Percentiles rank a stretch among this genome's conserved stretches.
phyloP scores from a whole-genome alignment of 2,113 vertebrate genomes.

The Felis chaus region DNA sequence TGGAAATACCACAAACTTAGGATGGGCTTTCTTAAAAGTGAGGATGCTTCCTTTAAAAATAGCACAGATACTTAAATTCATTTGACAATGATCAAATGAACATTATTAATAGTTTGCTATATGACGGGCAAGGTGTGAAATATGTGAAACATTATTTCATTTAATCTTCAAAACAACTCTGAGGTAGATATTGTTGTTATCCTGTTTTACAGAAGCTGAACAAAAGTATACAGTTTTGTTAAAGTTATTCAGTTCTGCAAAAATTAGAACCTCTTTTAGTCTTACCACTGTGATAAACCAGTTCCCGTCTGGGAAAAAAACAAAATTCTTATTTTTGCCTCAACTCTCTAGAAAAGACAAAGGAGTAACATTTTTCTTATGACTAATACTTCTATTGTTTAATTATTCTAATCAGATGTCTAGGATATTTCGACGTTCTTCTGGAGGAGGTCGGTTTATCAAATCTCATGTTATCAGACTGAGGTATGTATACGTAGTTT shows the following conservation, averaged over 20 bases:
- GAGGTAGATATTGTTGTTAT: neutral
- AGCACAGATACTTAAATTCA: neutral
- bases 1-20: neutral
- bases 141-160: neutral
- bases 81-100: neutral
- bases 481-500: constrained; percentile 63
- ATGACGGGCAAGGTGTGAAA: neutral
- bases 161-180: neutral
- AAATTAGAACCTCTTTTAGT: neutral
- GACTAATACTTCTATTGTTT: neutral
- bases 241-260: neutral
- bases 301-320: neutral
- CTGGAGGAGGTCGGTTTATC: constrained; percentile 52
- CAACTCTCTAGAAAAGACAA: neutral
- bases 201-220: neutral
- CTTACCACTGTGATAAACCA: neutral
- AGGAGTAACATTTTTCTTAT: constrained; percentile 19
- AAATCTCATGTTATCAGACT: constrained; percentile 75
- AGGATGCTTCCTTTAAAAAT: constrained; percentile 25
- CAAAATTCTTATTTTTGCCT: neutral
- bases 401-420: constrained; percentile 64
- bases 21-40: neutral
- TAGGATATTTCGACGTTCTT: constrained; percentile 68
- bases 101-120: neutral
- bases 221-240: neutral